These are phyloP conservation scores for Strigops habroptila DNA, from an alignment of 2,113 vertebrate species.

Conservation along the genomic window DNA sequence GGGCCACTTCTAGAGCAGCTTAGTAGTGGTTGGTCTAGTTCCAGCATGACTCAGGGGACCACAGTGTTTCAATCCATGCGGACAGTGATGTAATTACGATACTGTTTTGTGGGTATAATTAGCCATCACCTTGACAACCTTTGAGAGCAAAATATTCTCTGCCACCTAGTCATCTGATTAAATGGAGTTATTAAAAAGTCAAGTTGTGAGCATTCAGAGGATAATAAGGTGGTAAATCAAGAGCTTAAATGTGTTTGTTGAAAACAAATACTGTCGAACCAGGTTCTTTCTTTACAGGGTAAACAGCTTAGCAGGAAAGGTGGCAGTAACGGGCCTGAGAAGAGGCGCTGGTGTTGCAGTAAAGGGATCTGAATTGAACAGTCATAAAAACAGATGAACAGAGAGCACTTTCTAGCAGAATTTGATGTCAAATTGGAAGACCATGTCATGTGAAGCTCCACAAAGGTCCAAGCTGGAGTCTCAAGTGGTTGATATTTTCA, in stretches of 20 bases:
- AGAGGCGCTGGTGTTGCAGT: background rate
- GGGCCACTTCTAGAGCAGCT: background rate
- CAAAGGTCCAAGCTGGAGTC: background rate
- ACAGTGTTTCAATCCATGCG: background rate
- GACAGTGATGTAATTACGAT: background rate
- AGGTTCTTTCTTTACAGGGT: background rate
- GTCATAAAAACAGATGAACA: background rate
- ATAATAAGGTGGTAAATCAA: background rate
- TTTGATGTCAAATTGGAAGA: background rate
- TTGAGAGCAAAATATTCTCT: background rate
- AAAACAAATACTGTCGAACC: background rate
- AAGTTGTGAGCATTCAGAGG: background rate
- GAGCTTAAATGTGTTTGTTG: background rate
- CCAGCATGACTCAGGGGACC: background rate
- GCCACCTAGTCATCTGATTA: background rate
- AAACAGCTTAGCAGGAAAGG: background rate
- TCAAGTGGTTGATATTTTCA: background rate
- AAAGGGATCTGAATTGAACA: background rate
- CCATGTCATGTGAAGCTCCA: background rate
- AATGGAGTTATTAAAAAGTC: background rate
- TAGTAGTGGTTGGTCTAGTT: background rate
- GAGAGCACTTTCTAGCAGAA: background rate
- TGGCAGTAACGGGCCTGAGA: background rate
- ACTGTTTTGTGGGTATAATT: background rate
- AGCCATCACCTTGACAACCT: background rate